Percentiles rank a stretch among this genome's conserved stretches.
phyloP scores from a whole-genome alignment of 2,797 vertebrate species.

The Tragelaphus oryx region DNA sequence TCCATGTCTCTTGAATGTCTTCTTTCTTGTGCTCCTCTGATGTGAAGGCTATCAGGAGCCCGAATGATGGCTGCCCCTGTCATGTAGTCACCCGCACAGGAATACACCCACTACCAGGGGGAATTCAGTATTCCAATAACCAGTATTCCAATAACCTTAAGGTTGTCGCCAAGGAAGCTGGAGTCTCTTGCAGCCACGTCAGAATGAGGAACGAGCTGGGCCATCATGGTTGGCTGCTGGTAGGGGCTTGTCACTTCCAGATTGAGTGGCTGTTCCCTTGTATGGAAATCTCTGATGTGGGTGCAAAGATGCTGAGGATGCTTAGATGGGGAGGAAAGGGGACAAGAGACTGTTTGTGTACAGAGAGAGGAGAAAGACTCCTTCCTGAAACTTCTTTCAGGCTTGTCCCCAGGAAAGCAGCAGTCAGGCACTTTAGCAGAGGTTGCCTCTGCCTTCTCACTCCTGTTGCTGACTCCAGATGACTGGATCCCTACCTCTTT shows the following conservation, averaged over 20 bases:
- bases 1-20: accelerated
- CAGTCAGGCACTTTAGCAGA: background rate
- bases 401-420: background rate
- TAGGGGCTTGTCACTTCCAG: constrained; percentile 68
- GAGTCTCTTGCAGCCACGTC: constrained; percentile 76
- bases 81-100: accelerated
- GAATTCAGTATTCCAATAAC: constrained; percentile 77
- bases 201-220: constrained; percentile 80
- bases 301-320: background rate
- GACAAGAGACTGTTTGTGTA: background rate
- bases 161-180: constrained; percentile 68
- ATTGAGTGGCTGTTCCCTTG: constrained; percentile 34
- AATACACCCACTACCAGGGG: background rate
- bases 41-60: background rate
- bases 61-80: background rate
- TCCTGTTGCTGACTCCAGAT: background rate
- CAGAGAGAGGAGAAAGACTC: background rate
- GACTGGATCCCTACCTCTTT: background rate
- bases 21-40: background rate
- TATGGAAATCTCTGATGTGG: constrained; percentile 43
- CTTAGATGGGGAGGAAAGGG: background rate
- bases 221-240: constrained; percentile 59
- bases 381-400: background rate
- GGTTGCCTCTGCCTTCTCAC: background rate
- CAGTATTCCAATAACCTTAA: constrained; percentile 79